Evolutionary conservation across 2,113 vertebrate genomes (phyloP).

Genomic region (Varanus komodoensis): DNA sequence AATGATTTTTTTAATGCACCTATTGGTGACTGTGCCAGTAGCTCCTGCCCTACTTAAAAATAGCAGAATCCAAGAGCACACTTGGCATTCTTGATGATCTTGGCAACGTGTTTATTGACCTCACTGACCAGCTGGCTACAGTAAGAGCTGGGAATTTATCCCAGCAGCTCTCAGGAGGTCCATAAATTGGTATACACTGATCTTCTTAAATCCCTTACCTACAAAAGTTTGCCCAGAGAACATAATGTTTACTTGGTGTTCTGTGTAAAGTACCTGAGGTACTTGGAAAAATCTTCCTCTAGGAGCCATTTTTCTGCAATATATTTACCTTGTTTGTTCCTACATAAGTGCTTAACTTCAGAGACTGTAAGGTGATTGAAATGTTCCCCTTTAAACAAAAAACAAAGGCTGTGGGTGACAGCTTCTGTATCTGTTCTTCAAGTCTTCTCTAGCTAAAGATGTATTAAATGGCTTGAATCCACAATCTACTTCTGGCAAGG

Average conservation of each 20-base stretch:
- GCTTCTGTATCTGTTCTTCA: not conserved
- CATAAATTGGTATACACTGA: not conserved
- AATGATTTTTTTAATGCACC: no score
- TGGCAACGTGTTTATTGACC: not conserved
- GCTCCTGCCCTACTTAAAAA: not conserved
- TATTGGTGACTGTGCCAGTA: not conserved
- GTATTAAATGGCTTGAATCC: not conserved
- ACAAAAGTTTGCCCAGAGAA: not conserved
- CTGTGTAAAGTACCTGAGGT: not conserved
- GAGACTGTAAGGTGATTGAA: not conserved
- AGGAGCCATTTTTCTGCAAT: not conserved
- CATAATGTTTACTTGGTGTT: not conserved
- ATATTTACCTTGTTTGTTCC: not conserved
- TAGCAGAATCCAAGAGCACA: conserved; percentile 3
- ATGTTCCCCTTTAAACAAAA: not conserved
- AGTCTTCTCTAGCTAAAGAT: not conserved
- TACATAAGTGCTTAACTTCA: not conserved
- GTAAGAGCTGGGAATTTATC: not conserved
- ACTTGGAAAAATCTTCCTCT: not conserved
- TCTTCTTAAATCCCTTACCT: not conserved
- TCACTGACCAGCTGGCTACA: not conserved
- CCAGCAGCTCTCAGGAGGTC: not conserved
- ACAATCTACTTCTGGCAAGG: not conserved
- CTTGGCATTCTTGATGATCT: not conserved
- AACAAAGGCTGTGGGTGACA: not conserved